Evolutionary conservation across 1,140 invertebrate genomes (phyloP).

Genomic region (Pogonomyrmex californicus): DNA sequence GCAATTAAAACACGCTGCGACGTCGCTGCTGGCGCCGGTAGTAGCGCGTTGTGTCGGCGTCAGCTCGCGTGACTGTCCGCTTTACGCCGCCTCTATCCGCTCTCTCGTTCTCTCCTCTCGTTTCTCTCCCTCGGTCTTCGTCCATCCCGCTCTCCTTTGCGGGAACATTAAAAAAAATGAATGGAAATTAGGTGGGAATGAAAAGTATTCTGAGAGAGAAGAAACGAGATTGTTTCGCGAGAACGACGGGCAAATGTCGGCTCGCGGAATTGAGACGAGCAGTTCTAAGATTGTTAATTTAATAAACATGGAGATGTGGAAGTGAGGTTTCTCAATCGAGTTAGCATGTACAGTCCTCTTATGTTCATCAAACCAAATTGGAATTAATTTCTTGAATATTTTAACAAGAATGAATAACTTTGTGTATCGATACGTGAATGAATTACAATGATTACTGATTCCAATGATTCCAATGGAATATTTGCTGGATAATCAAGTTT

Average conservation of each 20-base stretch:
- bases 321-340: background rate
- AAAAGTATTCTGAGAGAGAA: background rate
- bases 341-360: background rate
- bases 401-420: background rate
- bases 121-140: background rate
- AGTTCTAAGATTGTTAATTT: constrained; percentile 14
- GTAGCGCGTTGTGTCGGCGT: constrained; percentile 29
- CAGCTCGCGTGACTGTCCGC: constrained; percentile 61
- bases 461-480: background rate
- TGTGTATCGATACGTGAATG: background rate
- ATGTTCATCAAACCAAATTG: background rate
- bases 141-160: background rate
- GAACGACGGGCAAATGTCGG: constrained; percentile 7
- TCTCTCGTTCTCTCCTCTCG: background rate
- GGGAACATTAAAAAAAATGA: constrained; percentile 60
- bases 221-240: constrained; percentile 14
- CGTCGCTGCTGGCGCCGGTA: constrained; percentile 49
- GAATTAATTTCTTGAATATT: background rate
- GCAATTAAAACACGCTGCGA: constrained; percentile 77
- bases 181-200: constrained; percentile 33
- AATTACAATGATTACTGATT: background rate
- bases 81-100: background rate
- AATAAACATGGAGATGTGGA: background rate
- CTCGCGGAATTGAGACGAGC: constrained; percentile 24
- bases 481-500: background rate